These are phyloP conservation scores for Canis aureus DNA, from an alignment of 2,113 vertebrate species.

Conservation along the genomic window DNA sequence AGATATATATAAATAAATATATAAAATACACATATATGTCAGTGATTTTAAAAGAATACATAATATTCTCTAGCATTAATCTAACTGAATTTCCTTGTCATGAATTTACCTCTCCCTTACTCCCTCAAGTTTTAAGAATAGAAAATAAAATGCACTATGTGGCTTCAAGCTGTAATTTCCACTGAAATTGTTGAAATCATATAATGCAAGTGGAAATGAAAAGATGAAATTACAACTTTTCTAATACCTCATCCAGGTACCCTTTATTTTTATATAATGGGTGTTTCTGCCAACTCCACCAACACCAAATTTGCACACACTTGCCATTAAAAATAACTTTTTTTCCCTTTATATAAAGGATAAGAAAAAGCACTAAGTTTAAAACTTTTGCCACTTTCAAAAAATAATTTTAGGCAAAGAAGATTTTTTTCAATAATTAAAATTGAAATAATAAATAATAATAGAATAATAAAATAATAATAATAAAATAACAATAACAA, in stretches of 20 bases:
- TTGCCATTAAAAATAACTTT: conserved; percentile 55
- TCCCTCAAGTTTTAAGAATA: conserved; percentile 59
- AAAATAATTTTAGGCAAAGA: not conserved
- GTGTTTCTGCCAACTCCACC: not conserved
- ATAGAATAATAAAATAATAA: not conserved
- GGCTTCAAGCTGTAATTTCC: conserved; percentile 68
- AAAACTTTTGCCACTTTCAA: not conserved
- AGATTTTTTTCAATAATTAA: not conserved
- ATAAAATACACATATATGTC: not conserved
- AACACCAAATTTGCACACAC: conserved; percentile 67
- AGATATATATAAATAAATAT: not conserved
- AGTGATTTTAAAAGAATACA: not conserved
- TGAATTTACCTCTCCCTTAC: conserved; percentile 63
- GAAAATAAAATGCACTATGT: conserved; percentile 50
- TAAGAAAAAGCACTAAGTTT: not conserved
- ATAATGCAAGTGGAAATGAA: conserved; percentile 66
- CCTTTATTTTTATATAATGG: not conserved
- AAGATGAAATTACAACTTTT: conserved; percentile 74
- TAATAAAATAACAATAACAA: not conserved
- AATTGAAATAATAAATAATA: not conserved
- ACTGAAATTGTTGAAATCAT: conserved; percentile 26
- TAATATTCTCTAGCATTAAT: not conserved
- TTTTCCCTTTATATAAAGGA: not conserved
- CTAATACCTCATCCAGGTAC: not conserved
- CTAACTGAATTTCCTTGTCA: not conserved